These are phyloP conservation scores for Philypnodon macrostomus DNA, from an alignment of 2,797 vertebrate species.

Conservation along the genomic window DNA sequence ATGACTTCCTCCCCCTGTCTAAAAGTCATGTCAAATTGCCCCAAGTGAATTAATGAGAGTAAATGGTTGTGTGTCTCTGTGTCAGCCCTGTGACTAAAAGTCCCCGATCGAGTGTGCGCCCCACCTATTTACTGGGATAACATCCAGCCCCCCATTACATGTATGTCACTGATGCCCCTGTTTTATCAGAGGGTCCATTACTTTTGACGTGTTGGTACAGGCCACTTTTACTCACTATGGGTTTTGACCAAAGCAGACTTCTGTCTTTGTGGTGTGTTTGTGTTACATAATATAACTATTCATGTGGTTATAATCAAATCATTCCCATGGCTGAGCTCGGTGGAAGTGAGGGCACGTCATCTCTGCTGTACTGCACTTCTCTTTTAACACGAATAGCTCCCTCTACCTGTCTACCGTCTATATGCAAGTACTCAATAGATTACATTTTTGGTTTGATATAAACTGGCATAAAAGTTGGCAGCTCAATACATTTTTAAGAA, in stretches of 20 bases:
- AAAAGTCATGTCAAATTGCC: too few species aligned
- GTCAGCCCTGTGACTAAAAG: too few species aligned
- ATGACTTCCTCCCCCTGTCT: too few species aligned
- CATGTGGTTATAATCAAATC: constrained; percentile 78
- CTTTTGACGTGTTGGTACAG: constrained; percentile 21
- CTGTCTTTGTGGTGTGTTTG: constrained; percentile 56
- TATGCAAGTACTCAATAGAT: too few species aligned
- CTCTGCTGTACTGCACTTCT: constrained; percentile 29
- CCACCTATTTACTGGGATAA: too few species aligned
- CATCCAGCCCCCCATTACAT: too few species aligned
- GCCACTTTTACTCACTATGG: constrained; percentile 40
- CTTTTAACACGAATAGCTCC: constrained; percentile 9
- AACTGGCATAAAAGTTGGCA: too few species aligned
- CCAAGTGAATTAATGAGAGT: too few species aligned
- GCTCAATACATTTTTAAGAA: too few species aligned
- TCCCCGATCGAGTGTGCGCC: too few species aligned
- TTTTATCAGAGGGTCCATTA: constrained; percentile 10
- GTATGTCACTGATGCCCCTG: neutral
- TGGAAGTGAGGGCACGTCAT: constrained; percentile 50
- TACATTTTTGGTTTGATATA: too few species aligned
- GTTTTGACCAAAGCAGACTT: constrained; percentile 42
- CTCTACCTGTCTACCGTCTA: neutral
- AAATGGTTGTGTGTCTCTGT: too few species aligned
- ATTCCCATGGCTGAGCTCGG: constrained; percentile 75
- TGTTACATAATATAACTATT: constrained; percentile 76